phyloP scores from a whole-genome alignment of 2,113 vertebrate species.

The Nothoprocta pentlandii region DNA sequence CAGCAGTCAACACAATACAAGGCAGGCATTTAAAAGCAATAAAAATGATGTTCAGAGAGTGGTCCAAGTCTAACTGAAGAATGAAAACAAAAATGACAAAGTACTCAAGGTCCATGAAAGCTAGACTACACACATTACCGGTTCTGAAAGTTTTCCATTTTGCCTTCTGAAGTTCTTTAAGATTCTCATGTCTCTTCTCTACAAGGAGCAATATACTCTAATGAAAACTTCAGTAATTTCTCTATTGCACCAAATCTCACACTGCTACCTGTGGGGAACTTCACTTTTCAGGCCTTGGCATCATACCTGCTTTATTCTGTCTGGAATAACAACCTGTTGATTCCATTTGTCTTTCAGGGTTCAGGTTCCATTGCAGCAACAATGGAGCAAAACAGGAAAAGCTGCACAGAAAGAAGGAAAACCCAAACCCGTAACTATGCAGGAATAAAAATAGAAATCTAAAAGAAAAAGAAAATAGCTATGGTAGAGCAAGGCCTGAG shows the following conservation, averaged over 20 bases:
- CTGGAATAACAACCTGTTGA: constrained; percentile 22
- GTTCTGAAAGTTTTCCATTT: neutral
- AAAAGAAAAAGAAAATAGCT: neutral
- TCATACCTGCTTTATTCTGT: neutral
- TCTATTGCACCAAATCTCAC: neutral
- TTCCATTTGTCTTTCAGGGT: constrained; percentile 1
- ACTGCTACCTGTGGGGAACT: neutral
- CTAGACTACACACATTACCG: neutral
- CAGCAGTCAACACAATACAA: neutral
- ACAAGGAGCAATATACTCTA: neutral
- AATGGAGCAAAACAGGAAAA: neutral
- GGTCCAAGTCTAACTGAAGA: neutral
- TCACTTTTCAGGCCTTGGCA: neutral
- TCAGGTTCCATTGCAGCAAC: neutral
- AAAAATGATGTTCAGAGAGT: neutral
- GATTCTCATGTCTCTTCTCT: neutral
- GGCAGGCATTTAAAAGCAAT: neutral
- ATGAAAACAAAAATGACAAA: neutral
- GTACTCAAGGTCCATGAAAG: neutral
- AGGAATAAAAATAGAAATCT: neutral
- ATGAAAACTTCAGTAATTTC: constrained; percentile 27
- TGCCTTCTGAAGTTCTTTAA: neutral
- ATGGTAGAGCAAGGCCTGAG: neutral
- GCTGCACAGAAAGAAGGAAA: neutral
- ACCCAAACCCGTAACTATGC: neutral